These are phyloP conservation scores for Yponomeuta cagnagella DNA, from an alignment of 2,888 invertebrate genomes.

Conservation along the genomic window DNA sequence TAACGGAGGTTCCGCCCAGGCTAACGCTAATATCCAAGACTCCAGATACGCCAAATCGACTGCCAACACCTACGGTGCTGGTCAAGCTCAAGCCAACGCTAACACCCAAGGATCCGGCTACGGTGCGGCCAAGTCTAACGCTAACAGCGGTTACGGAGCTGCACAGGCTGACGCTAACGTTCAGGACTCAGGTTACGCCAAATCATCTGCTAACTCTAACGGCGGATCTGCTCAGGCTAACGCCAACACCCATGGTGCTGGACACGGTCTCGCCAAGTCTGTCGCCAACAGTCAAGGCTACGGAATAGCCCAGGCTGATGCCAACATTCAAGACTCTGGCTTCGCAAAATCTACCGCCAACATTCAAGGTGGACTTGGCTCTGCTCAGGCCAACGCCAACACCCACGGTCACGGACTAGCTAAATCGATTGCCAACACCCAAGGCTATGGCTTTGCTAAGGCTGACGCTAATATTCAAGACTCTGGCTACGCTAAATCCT, in stretches of 20 bases:
- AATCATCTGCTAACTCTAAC: slow-evolving; percentile 32
- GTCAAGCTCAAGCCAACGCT: slow-evolving; percentile 35
- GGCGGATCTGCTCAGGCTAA: slow-evolving; percentile 30
- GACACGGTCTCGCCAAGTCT: slow-evolving; percentile 16
- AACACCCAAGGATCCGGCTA: slow-evolving; percentile 18
- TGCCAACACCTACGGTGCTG: slow-evolving; percentile 32
- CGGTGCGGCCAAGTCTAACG: slow-evolving; percentile 12
- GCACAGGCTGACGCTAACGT: slow-evolving; percentile 37
- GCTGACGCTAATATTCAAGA: slow-evolving; percentile 18
- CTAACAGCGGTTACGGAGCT: slow-evolving; percentile 35
- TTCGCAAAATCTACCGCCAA: slow-evolving; percentile 16
- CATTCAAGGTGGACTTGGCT: slow-evolving; percentile 16
- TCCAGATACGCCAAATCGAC: slow-evolving; percentile 27
- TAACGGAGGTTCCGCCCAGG: slow-evolving; percentile 32
- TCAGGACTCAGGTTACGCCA: slow-evolving; percentile 30
- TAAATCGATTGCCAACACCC: slow-evolving; percentile 10
- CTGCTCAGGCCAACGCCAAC: slow-evolving; percentile 15
- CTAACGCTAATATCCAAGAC: slow-evolving; percentile 27
- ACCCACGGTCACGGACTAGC: slow-evolving; percentile 15
- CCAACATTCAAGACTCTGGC: slow-evolving; percentile 14
- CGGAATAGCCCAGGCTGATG: slow-evolving; percentile 16
- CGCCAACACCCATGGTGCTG: slow-evolving; percentile 25
- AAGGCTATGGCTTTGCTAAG: slow-evolving; percentile 15
- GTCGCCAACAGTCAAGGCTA: slow-evolving; percentile 13
- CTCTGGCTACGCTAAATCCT: slow-evolving; percentile 24